These are phyloP conservation scores for Cabera pusaria DNA, from an alignment of 2,888 invertebrate species.

Conservation along the genomic window DNA sequence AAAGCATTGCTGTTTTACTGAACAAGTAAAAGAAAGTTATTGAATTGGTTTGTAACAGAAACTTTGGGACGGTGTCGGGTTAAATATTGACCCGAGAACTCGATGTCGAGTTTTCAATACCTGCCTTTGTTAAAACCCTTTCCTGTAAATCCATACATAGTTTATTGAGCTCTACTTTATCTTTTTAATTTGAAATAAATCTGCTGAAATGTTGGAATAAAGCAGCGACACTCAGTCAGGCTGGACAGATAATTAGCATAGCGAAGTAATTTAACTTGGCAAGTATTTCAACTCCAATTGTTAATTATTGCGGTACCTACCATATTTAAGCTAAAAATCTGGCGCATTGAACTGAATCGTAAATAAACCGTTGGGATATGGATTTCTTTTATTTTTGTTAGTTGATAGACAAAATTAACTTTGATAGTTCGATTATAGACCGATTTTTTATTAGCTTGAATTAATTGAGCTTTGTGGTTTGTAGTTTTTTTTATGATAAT, in stretches of 20 bases:
- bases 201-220: constrained; percentile 14
- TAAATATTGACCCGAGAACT: constrained; percentile 47
- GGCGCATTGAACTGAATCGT: constrained; percentile 15
- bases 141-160: constrained; percentile 17
- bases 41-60: constrained; percentile 56
- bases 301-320: too few relatives aligned
- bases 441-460: too few relatives aligned
- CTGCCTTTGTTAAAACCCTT: constrained; percentile 16
- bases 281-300: constrained; percentile 21
- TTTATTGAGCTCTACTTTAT: constrained; percentile 6
- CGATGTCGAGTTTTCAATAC: constrained; percentile 29
- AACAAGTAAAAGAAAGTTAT: constrained; percentile 52
- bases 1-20: constrained; percentile 63
- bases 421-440: too few relatives aligned
- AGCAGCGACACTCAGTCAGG: constrained; percentile 19
- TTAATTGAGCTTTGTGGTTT: too few relatives aligned
- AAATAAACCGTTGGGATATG: too few relatives aligned
- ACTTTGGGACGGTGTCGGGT: constrained; percentile 49
- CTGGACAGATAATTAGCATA: constrained; percentile 20
- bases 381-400: too few relatives aligned
- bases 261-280: constrained; percentile 26
- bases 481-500: too few relatives aligned
- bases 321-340: constrained; percentile 23
- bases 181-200: constrained; percentile 11
- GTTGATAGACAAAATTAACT: too few relatives aligned